These are phyloP conservation scores for Scopus umbretta DNA, from an alignment of 2,113 vertebrate species.

Conservation along the genomic window DNA sequence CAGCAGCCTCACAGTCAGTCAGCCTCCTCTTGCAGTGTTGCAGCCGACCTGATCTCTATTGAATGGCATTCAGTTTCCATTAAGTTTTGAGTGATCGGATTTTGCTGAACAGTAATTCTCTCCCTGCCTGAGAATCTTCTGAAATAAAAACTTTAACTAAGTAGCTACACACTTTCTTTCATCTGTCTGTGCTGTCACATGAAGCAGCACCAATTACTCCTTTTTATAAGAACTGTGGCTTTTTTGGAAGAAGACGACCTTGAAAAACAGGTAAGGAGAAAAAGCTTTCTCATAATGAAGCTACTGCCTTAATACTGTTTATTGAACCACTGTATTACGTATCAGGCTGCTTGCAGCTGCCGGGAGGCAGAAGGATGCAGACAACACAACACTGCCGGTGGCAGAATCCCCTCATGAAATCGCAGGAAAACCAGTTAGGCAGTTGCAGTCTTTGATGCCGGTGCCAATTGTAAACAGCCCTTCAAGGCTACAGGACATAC, in stretches of 20 bases:
- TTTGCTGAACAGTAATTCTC: not conserved
- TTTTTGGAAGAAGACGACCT: not conserved
- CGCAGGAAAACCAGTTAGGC: not conserved
- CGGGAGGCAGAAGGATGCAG: not conserved
- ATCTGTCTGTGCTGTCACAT: not conserved
- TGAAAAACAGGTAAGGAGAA: not conserved
- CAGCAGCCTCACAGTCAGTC: not conserved
- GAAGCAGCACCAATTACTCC: not conserved
- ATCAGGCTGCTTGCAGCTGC: not conserved
- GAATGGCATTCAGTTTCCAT: not conserved
- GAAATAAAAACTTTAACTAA: not conserved
- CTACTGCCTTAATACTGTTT: not conserved
- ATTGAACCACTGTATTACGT: rapidly evolving
- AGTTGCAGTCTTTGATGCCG: too few species aligned
- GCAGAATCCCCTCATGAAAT: not conserved
- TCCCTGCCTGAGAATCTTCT: not conserved
- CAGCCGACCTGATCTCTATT: not conserved
- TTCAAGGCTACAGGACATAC: rapidly evolving
- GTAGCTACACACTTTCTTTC: not conserved
- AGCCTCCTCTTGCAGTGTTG: not conserved
- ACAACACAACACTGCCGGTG: rapidly evolving
- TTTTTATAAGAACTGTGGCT: not conserved
- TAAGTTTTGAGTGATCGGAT: not conserved
- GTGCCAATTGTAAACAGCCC: not conserved
- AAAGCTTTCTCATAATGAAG: not conserved